Evolutionary conservation across 1,140 invertebrate species (phyloP), one percentile per base, ranked within the genome.

Genomic region (Hyphantria cunea): DNA sequence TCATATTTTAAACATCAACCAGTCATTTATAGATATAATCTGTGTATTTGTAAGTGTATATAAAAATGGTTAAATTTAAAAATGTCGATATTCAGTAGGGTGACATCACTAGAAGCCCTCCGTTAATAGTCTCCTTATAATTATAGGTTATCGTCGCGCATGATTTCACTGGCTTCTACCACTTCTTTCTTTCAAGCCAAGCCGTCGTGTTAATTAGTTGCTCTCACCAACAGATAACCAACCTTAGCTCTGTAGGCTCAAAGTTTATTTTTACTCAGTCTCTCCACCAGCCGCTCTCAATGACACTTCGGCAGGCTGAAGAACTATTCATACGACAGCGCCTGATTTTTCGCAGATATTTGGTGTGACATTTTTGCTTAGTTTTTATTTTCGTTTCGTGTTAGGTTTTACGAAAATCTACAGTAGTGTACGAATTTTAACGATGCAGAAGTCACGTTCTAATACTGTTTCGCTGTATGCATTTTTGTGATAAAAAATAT

Each of bases 81-180:
- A 25, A 42, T 54, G 12, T 63, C 42, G 44, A 53, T 64, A 64
- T 47, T 3, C 50, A 59, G 53, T n/a, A 63, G 12, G 33, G 25
- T 14, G 67, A 13, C 64, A 60, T 60, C 63, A 67, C 68, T 74
- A 53, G 68, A 70, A 70, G 72, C 72, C 68, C 25, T 47, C 32
- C 44, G 59, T 12, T 59, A 70, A 68, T 65, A 61, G 63, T 63
- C 72, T 64, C 45, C 63, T 65, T 63, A 70, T 70, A 70, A 74
- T 68, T 74, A 74, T 74, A 74, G 68, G 68, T 66, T 68, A 74
- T 70, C 62, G 72, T 70, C 72, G 53, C 70, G 61, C 65, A 56
- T 53, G 72, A 74, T 70, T 70, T 70, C 65, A 70, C 68, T 59
- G 68, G 65, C 72, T 74, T 74, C 72, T 60, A 59, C 31, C 67